These are phyloP conservation scores for Hylomyscus alleni DNA, from an alignment of 2,797 vertebrate genomes.

Conservation along the genomic window DNA sequence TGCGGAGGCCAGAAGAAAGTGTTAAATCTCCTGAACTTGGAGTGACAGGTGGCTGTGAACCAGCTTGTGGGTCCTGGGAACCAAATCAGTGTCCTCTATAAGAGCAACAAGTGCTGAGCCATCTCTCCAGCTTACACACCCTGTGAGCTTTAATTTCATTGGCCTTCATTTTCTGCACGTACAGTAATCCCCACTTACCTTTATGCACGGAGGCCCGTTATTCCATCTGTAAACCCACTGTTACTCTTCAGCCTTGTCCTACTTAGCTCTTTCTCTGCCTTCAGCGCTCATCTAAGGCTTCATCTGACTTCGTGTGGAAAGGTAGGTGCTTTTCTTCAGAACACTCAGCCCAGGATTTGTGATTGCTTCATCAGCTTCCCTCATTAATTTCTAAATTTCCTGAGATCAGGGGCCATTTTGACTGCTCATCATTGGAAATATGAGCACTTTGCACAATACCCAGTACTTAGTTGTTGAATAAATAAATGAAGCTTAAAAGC, in stretches of 20 bases:
- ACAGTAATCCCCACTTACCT: not conserved
- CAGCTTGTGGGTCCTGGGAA: not conserved
- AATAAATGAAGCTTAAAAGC: constrained; percentile 42
- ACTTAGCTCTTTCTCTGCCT: not conserved
- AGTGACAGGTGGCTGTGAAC: not conserved
- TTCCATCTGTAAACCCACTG: not conserved
- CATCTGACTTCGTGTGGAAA: not conserved
- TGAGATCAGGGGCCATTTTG: not conserved
- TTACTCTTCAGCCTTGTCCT: not conserved
- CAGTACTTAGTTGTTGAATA: constrained; percentile 21
- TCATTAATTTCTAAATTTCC: constrained; percentile 29
- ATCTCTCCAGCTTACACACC: not conserved
- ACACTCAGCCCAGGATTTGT: not conserved
- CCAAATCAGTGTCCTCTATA: not conserved
- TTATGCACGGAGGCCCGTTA: not conserved
- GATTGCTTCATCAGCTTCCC: not conserved
- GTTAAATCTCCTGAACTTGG: not conserved
- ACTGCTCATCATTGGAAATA: not conserved
- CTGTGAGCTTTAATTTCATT: not conserved
- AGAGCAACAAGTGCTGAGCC: not conserved
- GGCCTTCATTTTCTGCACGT: not conserved
- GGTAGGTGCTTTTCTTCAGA: not conserved
- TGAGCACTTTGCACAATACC: not conserved
- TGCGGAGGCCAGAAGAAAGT: not conserved
- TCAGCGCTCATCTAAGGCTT: not conserved